Base-by-base conservation (phyloP, 2,113 vertebrate species). In the Tringa solitaria region DNA sequence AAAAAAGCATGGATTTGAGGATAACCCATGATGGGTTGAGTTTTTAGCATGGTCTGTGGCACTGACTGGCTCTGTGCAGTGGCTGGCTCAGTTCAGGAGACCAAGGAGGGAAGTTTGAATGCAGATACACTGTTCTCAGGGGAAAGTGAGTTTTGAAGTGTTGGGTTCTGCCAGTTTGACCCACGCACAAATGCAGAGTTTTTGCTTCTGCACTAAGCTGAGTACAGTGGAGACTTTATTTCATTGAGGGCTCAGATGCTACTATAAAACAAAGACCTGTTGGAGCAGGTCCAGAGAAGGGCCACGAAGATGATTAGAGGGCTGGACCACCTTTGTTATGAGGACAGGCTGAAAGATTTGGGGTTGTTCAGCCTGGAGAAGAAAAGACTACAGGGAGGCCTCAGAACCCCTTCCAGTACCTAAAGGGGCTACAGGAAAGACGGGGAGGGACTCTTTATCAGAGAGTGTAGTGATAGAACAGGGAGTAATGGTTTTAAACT, bases 41-140 rank as follows among this genome's bases (percentile, higher is more conserved):
- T 45, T 69, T 94, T 84, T 18, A 76, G 7, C 59, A 54, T 33
- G 67, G 41, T 6, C 12, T 12, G 17, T 65, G 64, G 48, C 73
- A 39, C 37, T 48, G 35, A 18, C 8, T 0, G 0, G 30, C 9
- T 26, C 60, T 48, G 17, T 28, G 5, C 37, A 59, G 74, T 28
- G 26, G 3, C 33, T 78, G 70, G 8, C 20, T 85, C 56, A 41
- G 65, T 32, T 51, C 60, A 63, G 54, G 39, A 82, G 45, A 37
- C 24, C 1, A 1, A 60, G 64, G 37, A 73, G 19, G 17, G 35
- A 26, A 37, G 18, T 50, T 21, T 22, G 70, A 39, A 28, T 67
- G 26, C 39, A 82, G 32, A 14, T 28, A 21, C 22, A 9, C 2
- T 3, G 0, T 85, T 74, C 74, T 18, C 17, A 33, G 70, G 33